Evolutionary conservation across 2,113 vertebrate genomes (phyloP), one percentile per base, ranked within the genome.

Genomic region (Aphyosemion australe): DNA sequence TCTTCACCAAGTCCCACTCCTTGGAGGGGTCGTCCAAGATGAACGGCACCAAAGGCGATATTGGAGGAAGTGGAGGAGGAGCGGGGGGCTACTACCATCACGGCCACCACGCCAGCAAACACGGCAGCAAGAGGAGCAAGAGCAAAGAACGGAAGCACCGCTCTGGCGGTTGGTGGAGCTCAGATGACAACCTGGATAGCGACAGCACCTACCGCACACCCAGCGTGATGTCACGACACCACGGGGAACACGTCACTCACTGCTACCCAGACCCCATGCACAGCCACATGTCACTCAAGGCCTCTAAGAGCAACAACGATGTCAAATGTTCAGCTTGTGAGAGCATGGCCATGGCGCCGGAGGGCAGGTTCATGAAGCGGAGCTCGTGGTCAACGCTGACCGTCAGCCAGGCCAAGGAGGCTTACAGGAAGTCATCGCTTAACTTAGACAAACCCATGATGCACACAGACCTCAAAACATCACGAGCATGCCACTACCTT

Each of bases 331-430:
- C 95, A 0, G 96, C 96, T 81, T 99, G 97, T 39, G 96, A 99
- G 91, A 94, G 94, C 86, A 83, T 97, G 80, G 92, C 95, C 61
- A 91, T 95, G 92, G 93, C 95, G 5, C 96, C 97, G 0, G 97
- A 99, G 39, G 84, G 95, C 62, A 96, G 95, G 90, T 96, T 95
- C 52, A 95, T 97, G 95, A 98, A 97, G 92, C 94, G 97, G 81
- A 98, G 97, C 88, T 99, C 97, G 82, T 99, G 97, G 97, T 98
- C 97, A 45, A 99, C 97, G 0, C 94, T 99, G 37, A 99, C 97
- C 8, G 97, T 99, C 85, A 99, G 97, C 92, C 97, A 99, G 91
- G 97, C 97, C 69, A 98, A 98, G 91, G 97, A 99, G 92, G 97
- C 97, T 47, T 99, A 96, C 70, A 94, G 97, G 87, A 98, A 99